Evolutionary conservation across 2,888 invertebrate species (phyloP).

Genomic region (Tethea ocularis): DNA sequence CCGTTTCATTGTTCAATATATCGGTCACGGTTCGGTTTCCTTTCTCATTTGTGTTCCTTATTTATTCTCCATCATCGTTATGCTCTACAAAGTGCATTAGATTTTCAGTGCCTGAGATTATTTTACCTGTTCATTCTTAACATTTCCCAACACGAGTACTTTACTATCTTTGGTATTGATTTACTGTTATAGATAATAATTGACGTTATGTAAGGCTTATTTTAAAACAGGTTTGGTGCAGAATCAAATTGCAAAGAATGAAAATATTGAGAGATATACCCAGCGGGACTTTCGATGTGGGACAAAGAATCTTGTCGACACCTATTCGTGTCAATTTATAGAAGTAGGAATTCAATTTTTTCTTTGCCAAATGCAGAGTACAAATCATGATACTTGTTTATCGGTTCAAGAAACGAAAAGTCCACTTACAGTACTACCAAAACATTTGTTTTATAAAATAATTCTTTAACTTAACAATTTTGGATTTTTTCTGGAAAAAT

Average conservation of each 20-base stretch:
- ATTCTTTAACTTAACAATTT: too few relatives aligned
- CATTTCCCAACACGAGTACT: too few relatives aligned
- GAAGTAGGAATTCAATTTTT: too few relatives aligned
- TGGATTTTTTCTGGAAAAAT: not conserved
- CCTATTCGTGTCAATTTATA: too few relatives aligned
- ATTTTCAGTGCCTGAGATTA: not conserved
- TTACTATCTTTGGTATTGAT: not conserved
- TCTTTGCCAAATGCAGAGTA: too few relatives aligned
- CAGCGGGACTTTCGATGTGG: too few relatives aligned
- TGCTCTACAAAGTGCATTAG: not conserved
- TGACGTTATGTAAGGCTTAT: too few relatives aligned
- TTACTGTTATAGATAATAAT: not conserved
- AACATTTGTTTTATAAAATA: too few relatives aligned
- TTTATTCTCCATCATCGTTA: constrained; percentile 24
- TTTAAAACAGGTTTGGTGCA: not conserved
- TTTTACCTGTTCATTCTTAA: not conserved
- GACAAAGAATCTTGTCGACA: too few relatives aligned
- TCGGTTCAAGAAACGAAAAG: too few relatives aligned
- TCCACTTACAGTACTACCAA: not conserved
- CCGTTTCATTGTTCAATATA: constrained; percentile 46
- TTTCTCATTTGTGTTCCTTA: constrained; percentile 37
- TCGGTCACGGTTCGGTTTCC: constrained; percentile 46
- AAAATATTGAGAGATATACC: too few relatives aligned
- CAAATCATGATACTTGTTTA: too few relatives aligned
- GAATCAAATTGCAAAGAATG: not conserved